Base-by-base conservation (phyloP, 2,113 vertebrate genomes). In the Calyptomena viridis region DNA sequence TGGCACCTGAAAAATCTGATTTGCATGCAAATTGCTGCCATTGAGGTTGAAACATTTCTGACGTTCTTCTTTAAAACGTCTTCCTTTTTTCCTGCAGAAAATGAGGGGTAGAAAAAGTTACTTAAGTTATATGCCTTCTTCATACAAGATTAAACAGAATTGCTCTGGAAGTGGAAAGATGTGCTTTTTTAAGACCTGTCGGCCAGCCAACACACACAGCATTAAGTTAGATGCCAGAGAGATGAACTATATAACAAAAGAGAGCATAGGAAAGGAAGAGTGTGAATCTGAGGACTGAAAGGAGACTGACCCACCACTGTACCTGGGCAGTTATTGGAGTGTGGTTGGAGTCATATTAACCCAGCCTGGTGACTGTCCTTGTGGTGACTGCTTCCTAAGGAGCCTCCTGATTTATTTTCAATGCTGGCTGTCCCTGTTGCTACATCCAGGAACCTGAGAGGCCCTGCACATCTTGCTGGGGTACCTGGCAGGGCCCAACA, bases 1-100 rank as follows among this genome's bases (percentile, higher is more conserved):
- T 89, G 55, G 92, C 94, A 98, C 96, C 97, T 97, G 97, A 96
- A 93, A 97, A 97, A 95, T 74, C 93, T 94, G 84, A 97, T 98
- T 98, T 97, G 88, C 89, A 97, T 97, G 93, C 91, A 97, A 96
- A 97, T 97, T 86, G 90, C 74, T 96, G 91, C 89, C 3, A 2
- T 79, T 95, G 93, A 94, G 62, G 56, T 87, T 97, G 72, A 96
- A 92, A 86, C 83, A 84, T 77, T 91, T 44, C 93, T 96, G 90
- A 95, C 90, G 73, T 76, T 87, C 73, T 75, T 90, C 56, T 84
- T 81, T n/a, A 42, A 62, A 93, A 94, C 46, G 63, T 80, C 59
- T 83, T 86, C 37, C 44, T 33, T 75, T 92, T 93, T 87, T 80
- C 52, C 62, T 79, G 40, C 39, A 82, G 67, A 85, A 86, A 86